A percentile compares a stretch with the other conserved stretches of the same genome.
phyloP scores from a whole-genome alignment of 2,797 vertebrate species.

The Otolemur crassicaudatus region DNA sequence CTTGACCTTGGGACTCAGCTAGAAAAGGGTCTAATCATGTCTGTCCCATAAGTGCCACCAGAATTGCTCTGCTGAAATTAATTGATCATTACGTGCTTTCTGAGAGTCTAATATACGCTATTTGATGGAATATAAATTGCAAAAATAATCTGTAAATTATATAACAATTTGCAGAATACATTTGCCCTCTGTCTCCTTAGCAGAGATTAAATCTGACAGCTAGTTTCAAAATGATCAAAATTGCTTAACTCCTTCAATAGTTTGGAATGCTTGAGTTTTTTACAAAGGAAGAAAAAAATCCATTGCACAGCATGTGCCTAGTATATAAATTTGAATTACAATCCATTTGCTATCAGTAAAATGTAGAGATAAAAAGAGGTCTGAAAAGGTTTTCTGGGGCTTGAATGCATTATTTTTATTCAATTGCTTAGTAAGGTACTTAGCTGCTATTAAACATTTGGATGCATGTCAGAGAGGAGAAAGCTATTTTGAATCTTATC shows the following conservation, averaged over 20 bases:
- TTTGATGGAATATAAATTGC: conserved; percentile 86
- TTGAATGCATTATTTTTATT: conserved; percentile 76
- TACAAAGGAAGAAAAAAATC: conserved; percentile 68
- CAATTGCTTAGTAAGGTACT: conserved; percentile 71
- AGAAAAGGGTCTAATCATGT: conserved; percentile 87
- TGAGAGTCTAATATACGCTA: conserved; percentile 84
- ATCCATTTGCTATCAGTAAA: conserved; percentile 64
- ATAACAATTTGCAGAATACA: conserved; percentile 83
- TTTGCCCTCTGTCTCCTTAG: conserved; percentile 76
- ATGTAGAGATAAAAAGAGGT: conserved; percentile 39
- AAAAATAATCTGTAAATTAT: conserved; percentile 85
- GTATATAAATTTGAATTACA: conserved; percentile 67
- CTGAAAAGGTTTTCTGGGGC: conserved; percentile 56
- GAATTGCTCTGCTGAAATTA: conserved; percentile 87
- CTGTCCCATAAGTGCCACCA: conserved; percentile 84
- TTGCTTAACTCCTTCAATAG: conserved; percentile 78
- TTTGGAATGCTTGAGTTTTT: conserved; percentile 75
- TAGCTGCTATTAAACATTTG: conserved; percentile 75
- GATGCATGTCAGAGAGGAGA: conserved; percentile 52
- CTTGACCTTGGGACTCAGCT: conserved; percentile 89
- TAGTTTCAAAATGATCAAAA: conserved; percentile 85
- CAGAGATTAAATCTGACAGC: conserved; percentile 80
- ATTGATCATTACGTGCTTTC: conserved; percentile 86
- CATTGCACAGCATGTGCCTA: neutral
- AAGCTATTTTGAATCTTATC: conserved; percentile 70